Base-by-base conservation (phyloP, 2,797 vertebrate genomes). In the Fratercula arctica region DNA sequence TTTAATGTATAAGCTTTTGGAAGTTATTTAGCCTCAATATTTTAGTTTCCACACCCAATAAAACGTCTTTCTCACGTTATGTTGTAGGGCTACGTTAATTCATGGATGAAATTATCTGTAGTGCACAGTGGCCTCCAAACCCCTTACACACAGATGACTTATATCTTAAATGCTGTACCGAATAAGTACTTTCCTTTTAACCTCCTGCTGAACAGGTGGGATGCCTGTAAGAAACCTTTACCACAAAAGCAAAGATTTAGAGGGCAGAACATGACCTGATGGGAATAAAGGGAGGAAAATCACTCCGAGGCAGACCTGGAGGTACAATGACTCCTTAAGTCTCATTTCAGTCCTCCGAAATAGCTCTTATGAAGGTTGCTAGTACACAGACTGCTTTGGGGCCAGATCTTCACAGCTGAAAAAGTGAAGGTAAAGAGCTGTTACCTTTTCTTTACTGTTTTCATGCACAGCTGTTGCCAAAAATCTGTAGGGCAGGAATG, bases 151-250 rank as follows among this genome's bases (percentile, higher is more conserved):
- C 13, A 80, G 33, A 50, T 24, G 48, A 33, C 29, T 14, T 45
- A 1, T 19, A 10, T 81, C 15, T 84, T 54, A 46, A 43, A 11
- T 0, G 1, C 35, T n/a, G 28, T 45, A 28, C 14, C 1, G 6
- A 51, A 25, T 26, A 59, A 50, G 11, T 45, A 29, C 45, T 57
- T 96, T 73, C 16, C 56, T 85, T 82, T 80, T 74, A 72, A 45
- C 37, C 11, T 93, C 41, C n/a, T 73, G 45, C 51, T 92, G 67
- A 57, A 39, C 33, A 23, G 25, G 43, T 64, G 37, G 41, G 46
- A 37, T 74, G 39, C 23, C 78, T 87, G 21, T 33, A 56, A 77
- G 83, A 91, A 57, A 57, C 11, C 5, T 2, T 41, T 50, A 28
- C 20, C 67, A 76, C 23, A 87, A 79, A 61, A 86, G 20, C 31